A percentile compares a stretch with the other conserved stretches of the same genome.
Evolutionary conservation across 2,797 vertebrate species (phyloP).

Genomic region (Microcaecilia unicolor): DNA sequence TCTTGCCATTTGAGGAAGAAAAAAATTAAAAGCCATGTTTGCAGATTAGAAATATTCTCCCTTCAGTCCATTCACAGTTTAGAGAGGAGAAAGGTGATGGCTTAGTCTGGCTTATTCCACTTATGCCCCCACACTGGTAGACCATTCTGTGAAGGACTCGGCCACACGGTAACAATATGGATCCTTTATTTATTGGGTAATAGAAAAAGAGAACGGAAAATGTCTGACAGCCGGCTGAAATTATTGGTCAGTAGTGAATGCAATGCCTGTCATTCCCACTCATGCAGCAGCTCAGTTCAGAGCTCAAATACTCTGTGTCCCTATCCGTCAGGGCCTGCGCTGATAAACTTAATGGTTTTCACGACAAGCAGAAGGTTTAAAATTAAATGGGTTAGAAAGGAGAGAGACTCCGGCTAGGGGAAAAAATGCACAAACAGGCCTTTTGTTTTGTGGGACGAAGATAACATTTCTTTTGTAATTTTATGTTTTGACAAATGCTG

Average conservation of each 20-base stretch:
- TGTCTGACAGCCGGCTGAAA: neutral
- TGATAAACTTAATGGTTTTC: slow-evolving; percentile 7
- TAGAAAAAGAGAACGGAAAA: neutral
- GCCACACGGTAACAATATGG: neutral
- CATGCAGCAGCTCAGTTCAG: neutral
- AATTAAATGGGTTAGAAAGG: slow-evolving; percentile 4
- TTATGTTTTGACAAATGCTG: neutral
- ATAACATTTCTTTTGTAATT: slow-evolving; percentile 4
- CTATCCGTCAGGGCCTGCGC: neutral
- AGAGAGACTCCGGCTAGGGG: neutral
- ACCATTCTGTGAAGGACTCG: neutral
- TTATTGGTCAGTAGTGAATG: neutral
- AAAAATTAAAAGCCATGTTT: neutral
- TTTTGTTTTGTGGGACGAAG: neutral
- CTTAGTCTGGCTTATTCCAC: neutral
- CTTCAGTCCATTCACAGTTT: too few species aligned
- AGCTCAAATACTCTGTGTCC: neutral
- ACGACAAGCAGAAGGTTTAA: neutral
- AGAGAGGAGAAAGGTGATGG: neutral
- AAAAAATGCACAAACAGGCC: neutral
- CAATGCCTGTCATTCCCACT: neutral
- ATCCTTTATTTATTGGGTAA: slow-evolving; percentile 1
- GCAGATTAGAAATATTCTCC: too few species aligned
- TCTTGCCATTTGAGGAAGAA: neutral
- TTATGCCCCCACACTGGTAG: fast-evolving